phyloP scores from a whole-genome alignment of 2,888 invertebrate genomes.

The Ichneumoninae sp. region DNA sequence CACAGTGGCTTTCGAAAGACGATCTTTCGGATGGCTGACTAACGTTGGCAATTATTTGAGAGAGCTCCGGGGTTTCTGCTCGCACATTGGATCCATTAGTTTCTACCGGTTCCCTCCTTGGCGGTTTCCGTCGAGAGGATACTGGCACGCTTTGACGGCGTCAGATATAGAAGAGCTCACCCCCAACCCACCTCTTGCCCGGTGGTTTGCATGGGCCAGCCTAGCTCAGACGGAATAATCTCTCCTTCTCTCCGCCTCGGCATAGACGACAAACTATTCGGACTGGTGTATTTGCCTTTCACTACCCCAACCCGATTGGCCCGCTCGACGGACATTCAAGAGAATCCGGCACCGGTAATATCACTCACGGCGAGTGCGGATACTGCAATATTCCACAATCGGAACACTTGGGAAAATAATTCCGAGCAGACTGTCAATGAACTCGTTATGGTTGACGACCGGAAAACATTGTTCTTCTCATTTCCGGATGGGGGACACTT shows the following conservation, averaged over 20 bases:
- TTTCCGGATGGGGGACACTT: too few species aligned
- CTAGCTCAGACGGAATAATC: conserved; percentile 24
- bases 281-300: conserved; percentile 30
- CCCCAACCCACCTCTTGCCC: neutral
- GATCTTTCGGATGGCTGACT: neutral
- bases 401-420: neutral
- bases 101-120: conserved; percentile 2
- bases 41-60: conserved; percentile 32
- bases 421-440: too few species aligned
- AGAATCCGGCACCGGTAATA: neutral
- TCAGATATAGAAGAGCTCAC: conserved; percentile 3
- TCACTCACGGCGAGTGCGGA: neutral
- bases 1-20: conserved; percentile 6
- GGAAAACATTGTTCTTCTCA: too few species aligned
- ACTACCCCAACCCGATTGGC: conserved; percentile 9
- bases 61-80: conserved; percentile 6
- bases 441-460: too few species aligned
- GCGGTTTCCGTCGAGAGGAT: conserved; percentile 30
- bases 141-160: conserved; percentile 31
- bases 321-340: neutral
- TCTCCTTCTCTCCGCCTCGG: conserved; percentile 3
- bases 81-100: conserved; percentile 47
- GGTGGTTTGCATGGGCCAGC: neutral
- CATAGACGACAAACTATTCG: conserved; percentile 16
- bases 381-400: conserved; percentile 3